Base-by-base conservation (phyloP, 2,797 vertebrate genomes). In the Tapirus indicus region DNA sequence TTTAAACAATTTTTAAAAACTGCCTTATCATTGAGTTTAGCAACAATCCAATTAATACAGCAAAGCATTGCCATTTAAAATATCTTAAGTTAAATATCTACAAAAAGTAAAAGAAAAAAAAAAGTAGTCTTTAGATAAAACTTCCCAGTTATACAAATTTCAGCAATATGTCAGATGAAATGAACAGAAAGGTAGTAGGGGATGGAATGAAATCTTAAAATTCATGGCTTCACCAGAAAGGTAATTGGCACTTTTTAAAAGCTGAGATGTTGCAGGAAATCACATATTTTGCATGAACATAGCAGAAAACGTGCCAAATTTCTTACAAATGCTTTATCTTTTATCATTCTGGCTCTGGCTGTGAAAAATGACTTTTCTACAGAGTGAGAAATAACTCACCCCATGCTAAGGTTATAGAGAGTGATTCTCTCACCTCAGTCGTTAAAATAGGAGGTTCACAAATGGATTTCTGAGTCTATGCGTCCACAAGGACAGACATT, bases 231-330 rank as follows among this genome's bases (percentile, higher is more conserved):
- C 17, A 21, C 12, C 91, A 7, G 47, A 49, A 25, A 83, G 54
- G 80, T 88, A 94, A 96, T 49, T 72, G 78, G 12, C 93, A 12
- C 29, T 38, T 91, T 97, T 71, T 60, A 54, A 94, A 84, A 93
- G 38, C 62, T 75, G 52, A 88, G 23, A 60, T 93, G 13, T 72
- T 79, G 47, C 21, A 77, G 54, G 7, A 90, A 96, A 90, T 47
- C 9, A 88, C 2, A 7, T 78, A 88, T 94, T 96, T 94, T 71
- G 9, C 62, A 41, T 72, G 7, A 96, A 96, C 94, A 88, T 49
- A 60, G 56, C 20, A 80, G n/a, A 94, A 95, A 74, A 60, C 12
- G 60, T 79, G 62, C 79, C 74, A 91, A 23, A 79, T 93, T 91
- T 83, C 27, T 9, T 83, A 32, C 7, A 84, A 86, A 68, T 56